Evolutionary conservation across 2,113 vertebrate species (phyloP).

Genomic region (Notiomystis cincta): DNA sequence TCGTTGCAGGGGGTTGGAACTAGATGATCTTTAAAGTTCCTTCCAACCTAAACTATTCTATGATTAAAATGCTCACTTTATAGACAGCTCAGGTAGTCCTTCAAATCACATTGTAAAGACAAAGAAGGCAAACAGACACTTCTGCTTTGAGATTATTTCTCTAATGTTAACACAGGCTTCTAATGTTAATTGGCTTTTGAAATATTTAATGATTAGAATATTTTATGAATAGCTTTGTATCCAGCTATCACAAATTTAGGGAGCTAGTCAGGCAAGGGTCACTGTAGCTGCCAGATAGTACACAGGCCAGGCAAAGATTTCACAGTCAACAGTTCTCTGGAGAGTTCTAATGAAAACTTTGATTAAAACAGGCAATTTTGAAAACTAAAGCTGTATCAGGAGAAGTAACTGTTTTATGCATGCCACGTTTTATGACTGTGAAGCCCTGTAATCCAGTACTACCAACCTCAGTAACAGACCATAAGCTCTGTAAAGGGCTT

Average conservation of each 20-base stretch:
- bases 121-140: not conserved
- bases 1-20: not conserved
- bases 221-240: not conserved
- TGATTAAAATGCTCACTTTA: not conserved
- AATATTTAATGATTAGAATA: not conserved
- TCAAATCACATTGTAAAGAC: not conserved
- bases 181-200: not conserved
- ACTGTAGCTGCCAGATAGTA: not conserved
- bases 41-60: not conserved
- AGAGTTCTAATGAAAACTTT: not conserved
- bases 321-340: not conserved
- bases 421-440: not conserved
- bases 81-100: not conserved
- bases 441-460: not conserved
- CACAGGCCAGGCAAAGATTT: not conserved
- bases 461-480: not conserved
- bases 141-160: not conserved
- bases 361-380: not conserved
- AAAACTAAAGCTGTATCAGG: not conserved
- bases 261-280: not conserved
- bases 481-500: not conserved
- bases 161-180: not conserved
- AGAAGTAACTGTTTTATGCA: not conserved
- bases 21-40: not conserved
- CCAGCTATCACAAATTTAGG: not conserved